Evolutionary conservation across 2,797 vertebrate species (phyloP), one percentile per base, ranked within the genome.

Genomic region (Catamblyrhynchus diadema): DNA sequence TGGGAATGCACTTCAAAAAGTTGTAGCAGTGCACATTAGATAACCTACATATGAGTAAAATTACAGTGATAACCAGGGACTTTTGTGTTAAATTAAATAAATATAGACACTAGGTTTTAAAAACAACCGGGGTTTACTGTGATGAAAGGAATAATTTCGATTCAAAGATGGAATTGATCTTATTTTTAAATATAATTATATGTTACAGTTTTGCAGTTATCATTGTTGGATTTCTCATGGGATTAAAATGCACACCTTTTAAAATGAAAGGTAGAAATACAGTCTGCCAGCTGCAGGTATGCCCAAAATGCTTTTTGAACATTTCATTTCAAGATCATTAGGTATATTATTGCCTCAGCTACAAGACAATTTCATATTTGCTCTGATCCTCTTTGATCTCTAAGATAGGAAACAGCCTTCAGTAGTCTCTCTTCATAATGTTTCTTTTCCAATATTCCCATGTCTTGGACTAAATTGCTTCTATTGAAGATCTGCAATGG

Each of bases 301-400:
- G 37, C 10, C 37, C 37, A 37, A 37, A 37, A 37, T 37, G 37
- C 23, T 74, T 48, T 88, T 88, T 79, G 45, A 91, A 71, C 19
- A 73, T 56, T 66, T 54, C 0, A 30, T 51, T 92, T 85, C 47
- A 83, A 33, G 50, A 69, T 70, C 39, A 57, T 33, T 41, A 50
- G 6, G 28, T 73, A 69, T 16, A 28, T 89, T 61, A 65, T 78
- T 88, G 54, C 18, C 13, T 90, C 37, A 59, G 54, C 30, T 53
- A 41, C 44, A 70, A 83, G 57, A 61, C 8, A 66, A 4, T 85
- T 93, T 88, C n/a, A 22, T 91, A 60, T 77, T 88, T 93, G 8
- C 35, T 92, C 89, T 95, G 71, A 92, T 96, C 33, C 15, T 21
- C 22, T 93, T 82, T 73, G 81, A 90, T 93, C 50, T 70, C 41